Evolutionary conservation across 2,797 vertebrate genomes (phyloP).

Genomic region (Poecilia wingei): DNA sequence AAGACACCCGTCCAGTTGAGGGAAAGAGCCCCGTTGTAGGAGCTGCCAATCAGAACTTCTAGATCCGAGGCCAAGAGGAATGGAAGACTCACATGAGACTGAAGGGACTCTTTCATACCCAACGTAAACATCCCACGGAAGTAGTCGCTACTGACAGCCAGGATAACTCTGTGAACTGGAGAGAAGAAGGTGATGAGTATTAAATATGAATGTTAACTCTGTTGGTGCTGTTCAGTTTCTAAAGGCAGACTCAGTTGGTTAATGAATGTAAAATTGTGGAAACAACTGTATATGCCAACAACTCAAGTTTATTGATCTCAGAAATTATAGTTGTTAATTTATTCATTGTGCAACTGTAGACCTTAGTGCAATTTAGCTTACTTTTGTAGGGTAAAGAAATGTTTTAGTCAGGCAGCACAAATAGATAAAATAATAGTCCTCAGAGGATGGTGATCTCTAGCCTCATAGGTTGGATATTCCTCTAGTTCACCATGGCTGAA

Average conservation of each 20-base stretch:
- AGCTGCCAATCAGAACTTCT: slow-evolving; percentile 80
- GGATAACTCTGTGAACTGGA: slow-evolving; percentile 84
- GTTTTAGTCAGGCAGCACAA: neutral
- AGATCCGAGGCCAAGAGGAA: slow-evolving; percentile 77
- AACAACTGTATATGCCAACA: neutral
- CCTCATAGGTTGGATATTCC: neutral
- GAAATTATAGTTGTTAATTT: neutral
- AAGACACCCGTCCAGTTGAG: slow-evolving; percentile 85
- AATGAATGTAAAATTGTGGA: neutral
- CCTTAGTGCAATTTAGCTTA: neutral
- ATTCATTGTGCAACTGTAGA: neutral
- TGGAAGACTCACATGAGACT: slow-evolving; percentile 72
- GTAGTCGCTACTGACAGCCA: slow-evolving; percentile 86
- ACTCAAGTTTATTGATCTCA: neutral
- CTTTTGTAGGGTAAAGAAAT: neutral
- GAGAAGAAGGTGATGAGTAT: neutral
- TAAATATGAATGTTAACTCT: neutral
- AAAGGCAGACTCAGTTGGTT: neutral
- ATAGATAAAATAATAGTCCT: neutral
- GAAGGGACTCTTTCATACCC: slow-evolving; percentile 85
- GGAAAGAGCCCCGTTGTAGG: slow-evolving; percentile 82
- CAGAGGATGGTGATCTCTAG: neutral
- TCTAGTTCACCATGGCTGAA: neutral
- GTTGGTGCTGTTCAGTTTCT: neutral
- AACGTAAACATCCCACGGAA: slow-evolving; percentile 87